Percentiles rank a stretch among this genome's conserved stretches.
These are phyloP conservation scores for Meandrina meandrites DNA, from an alignment of 92 coral and sea anemone genomes.

Conservation along the genomic window DNA sequence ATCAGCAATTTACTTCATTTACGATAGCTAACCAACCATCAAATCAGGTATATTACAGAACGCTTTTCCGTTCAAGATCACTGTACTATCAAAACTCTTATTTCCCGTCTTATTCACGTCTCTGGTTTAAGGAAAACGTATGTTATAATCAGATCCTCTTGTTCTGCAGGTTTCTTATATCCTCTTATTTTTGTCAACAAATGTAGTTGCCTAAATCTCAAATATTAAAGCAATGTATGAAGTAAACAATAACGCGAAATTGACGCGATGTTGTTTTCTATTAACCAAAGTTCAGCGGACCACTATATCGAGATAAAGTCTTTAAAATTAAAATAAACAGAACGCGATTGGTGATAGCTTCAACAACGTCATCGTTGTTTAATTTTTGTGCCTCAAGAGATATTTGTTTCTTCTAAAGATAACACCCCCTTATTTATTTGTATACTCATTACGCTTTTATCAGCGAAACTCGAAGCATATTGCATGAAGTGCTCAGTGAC, in stretches of 20 bases:
- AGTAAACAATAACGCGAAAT: not conserved
- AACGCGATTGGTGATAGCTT: not conserved
- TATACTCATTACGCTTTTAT: not conserved
- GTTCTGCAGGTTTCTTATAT: not conserved
- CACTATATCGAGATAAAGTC: not conserved
- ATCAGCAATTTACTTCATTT: not conserved
- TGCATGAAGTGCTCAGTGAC: constrained; percentile 19
- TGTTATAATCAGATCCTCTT: not conserved
- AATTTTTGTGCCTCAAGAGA: not conserved
- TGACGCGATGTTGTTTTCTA: not conserved
- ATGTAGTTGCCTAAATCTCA: not conserved
- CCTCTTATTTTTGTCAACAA: not conserved
- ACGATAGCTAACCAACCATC: not conserved
- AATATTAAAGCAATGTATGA: not conserved
- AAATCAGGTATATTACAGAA: not conserved
- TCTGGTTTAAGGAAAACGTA: not conserved
- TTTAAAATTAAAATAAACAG: not conserved
- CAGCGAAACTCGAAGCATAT: constrained; percentile 13
- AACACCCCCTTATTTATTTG: constrained; percentile 28
- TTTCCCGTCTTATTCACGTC: not conserved
- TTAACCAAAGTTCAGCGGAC: not conserved
- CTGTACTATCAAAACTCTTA: not conserved
- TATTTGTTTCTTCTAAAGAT: constrained; percentile 44
- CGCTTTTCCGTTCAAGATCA: not conserved
- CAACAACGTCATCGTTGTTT: not conserved